These are phyloP conservation scores for Dyspetes luteomarginatus DNA, from an alignment of 2,888 invertebrate genomes.

Conservation along the genomic window DNA sequence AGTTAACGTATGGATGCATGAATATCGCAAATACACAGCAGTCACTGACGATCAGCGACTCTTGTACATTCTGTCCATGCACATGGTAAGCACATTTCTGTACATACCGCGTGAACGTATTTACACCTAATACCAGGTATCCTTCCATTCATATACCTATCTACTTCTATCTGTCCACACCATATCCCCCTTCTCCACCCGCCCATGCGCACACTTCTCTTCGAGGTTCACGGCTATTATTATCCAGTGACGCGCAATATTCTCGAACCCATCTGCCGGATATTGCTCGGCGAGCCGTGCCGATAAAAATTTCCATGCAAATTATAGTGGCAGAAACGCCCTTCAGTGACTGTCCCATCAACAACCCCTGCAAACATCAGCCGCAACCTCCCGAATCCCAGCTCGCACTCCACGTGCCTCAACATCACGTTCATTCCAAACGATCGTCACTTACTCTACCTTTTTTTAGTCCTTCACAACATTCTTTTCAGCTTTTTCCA, in stretches of 20 bases:
- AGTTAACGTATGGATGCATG: too few species aligned
- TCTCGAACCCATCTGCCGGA: constrained; percentile 81
- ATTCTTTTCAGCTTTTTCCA: constrained; percentile 15
- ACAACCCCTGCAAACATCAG: constrained; percentile 31
- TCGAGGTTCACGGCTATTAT: constrained; percentile 74
- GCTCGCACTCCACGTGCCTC: neutral
- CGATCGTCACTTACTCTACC: constrained; percentile 26
- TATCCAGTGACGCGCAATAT: constrained; percentile 72
- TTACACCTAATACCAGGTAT: constrained; percentile 39
- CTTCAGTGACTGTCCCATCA: constrained; percentile 60
- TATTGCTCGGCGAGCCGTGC: constrained; percentile 75
- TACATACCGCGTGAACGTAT: too few species aligned
- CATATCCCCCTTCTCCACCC: constrained; percentile 38
- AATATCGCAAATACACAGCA: too few species aligned
- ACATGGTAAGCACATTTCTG: too few species aligned
- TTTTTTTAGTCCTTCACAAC: constrained; percentile 19
- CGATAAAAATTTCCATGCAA: constrained; percentile 82
- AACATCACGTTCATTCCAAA: constrained; percentile 13
- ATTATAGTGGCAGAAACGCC: constrained; percentile 79
- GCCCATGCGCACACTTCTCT: neutral
- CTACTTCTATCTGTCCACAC: constrained; percentile 24
- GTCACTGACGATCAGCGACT: too few species aligned
- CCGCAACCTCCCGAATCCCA: neutral
- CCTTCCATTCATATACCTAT: constrained; percentile 29
- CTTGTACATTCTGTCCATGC: too few species aligned